Evolutionary conservation across 2,888 invertebrate species (phyloP).

Genomic region (Drosophila anomelani): DNA sequence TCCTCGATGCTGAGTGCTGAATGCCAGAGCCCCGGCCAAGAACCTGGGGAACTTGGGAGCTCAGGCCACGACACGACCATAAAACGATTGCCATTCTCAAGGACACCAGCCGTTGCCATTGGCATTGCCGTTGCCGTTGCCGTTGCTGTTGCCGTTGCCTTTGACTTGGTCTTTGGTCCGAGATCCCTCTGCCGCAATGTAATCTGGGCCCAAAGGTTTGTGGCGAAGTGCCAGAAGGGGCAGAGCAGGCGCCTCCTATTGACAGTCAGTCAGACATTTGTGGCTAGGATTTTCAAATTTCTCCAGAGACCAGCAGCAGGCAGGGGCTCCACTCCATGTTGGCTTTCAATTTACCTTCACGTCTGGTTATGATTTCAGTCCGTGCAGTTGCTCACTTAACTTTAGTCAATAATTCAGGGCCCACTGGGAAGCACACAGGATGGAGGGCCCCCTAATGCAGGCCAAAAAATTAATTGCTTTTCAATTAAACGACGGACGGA

Average conservation of each 20-base stretch:
- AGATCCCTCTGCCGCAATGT: slow-evolving; percentile 29
- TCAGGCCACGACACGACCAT: slow-evolving; percentile 53
- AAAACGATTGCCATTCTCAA: slow-evolving; percentile 72
- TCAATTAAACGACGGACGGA: slow-evolving; percentile 64
- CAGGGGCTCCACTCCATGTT: slow-evolving; percentile 36
- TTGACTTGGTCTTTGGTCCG: slow-evolving; percentile 38
- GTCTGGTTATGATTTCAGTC: slow-evolving; percentile 41
- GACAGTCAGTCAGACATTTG: slow-evolving; percentile 56
- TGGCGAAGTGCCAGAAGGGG: neutral
- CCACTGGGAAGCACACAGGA: slow-evolving; percentile 23
- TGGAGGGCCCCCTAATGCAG: slow-evolving; percentile 31
- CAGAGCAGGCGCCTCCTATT: slow-evolving; percentile 20
- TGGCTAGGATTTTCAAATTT: slow-evolving; percentile 66
- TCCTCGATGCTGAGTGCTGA: slow-evolving; percentile 2
- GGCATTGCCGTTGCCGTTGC: slow-evolving; percentile 4
- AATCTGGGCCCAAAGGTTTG: slow-evolving; percentile 18
- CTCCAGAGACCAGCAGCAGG: slow-evolving; percentile 59
- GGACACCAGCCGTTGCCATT: slow-evolving; percentile 45
- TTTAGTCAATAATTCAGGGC: slow-evolving; percentile 67
- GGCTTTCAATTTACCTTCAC: slow-evolving; percentile 59
- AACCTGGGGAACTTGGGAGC: slow-evolving; percentile 11
- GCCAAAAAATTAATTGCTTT: slow-evolving; percentile 73
- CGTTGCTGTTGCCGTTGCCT: slow-evolving; percentile 24
- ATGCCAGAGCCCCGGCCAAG: slow-evolving; percentile 18
- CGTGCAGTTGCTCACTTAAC: slow-evolving; percentile 38